phyloP scores from a whole-genome alignment of 2,113 vertebrate genomes.

The Neomonachus schauinslandi region DNA sequence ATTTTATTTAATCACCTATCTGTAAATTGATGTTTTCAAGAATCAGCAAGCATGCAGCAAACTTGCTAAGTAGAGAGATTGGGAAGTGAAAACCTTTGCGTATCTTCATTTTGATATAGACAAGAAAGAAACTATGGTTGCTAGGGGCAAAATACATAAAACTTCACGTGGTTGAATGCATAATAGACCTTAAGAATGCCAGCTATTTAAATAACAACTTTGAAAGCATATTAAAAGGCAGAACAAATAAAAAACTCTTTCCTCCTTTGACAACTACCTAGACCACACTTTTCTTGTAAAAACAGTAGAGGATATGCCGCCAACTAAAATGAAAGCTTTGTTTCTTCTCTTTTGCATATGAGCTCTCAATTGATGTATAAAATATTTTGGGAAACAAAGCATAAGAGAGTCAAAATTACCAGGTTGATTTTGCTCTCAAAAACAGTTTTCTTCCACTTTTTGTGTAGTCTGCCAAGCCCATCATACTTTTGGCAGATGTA shows the following conservation, averaged over 20 bases:
- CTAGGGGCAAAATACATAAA: conserved; percentile 69
- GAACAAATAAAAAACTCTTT: conserved; percentile 26
- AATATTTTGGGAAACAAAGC: conserved; percentile 73
- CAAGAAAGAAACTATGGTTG: conserved; percentile 63
- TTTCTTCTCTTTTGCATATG: conserved; percentile 57
- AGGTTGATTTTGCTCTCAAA: conserved; percentile 64
- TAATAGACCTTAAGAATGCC: conserved; percentile 62
- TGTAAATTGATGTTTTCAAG: conserved; percentile 39
- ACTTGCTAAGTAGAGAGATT: conserved; percentile 53
- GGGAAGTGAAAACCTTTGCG: conserved; percentile 21
- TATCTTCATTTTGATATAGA: conserved; percentile 66
- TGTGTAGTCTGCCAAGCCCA: conserved; percentile 67
- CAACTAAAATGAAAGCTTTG: conserved; percentile 67
- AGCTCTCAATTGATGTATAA: conserved; percentile 63
- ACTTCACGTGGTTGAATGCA: conserved; percentile 56
- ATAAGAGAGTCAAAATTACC: conserved; percentile 69
- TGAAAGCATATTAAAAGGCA: conserved; percentile 71
- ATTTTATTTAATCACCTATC: conserved; percentile 52
- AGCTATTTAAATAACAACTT: conserved; percentile 76
- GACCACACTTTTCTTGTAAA: conserved; percentile 66
- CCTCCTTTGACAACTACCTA: conserved; percentile 71
- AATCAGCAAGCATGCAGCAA: not conserved
- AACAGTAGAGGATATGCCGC: conserved; percentile 5
- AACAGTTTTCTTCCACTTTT: conserved; percentile 63
- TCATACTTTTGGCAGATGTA: conserved; percentile 59